A percentile compares a stretch with the other conserved stretches of the same genome.
Conservation (phyloP, 2,888 invertebrate species). For the Eilema depressum region DNA sequence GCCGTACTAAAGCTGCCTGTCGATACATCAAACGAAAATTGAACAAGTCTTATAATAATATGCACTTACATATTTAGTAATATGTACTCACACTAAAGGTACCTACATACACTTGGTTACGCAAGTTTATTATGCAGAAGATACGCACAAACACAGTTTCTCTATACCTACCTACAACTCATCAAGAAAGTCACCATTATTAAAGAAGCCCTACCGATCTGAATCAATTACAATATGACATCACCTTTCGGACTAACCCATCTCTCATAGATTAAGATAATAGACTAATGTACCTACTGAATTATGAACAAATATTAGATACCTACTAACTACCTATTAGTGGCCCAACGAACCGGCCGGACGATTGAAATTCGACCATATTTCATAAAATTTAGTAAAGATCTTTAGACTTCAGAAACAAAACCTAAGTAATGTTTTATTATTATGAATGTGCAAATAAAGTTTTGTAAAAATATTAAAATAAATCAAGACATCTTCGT, state of each 20-base stretch:
- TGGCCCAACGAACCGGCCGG: too few relatives aligned
- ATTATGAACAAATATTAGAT: too few relatives aligned
- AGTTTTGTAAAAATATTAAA: too few relatives aligned
- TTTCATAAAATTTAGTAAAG: too few relatives aligned
- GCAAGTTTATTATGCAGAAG: not conserved
- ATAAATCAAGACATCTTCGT: too few relatives aligned
- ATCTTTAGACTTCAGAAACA: too few relatives aligned
- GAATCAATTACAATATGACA: constrained; percentile 34
- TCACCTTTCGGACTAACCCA: not conserved
- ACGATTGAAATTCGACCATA: too few relatives aligned
- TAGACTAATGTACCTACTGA: not conserved
- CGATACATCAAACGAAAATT: not conserved
- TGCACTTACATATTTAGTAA: too few relatives aligned
- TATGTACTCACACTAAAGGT: not conserved
- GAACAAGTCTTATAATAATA: not conserved
- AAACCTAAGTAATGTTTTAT: too few relatives aligned
- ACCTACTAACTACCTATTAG: too few relatives aligned
- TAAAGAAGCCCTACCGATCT: constrained; percentile 32
- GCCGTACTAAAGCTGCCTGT: not conserved
- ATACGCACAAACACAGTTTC: constrained; percentile 1
- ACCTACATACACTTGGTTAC: not conserved
- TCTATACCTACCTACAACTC: not conserved
- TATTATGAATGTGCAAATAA: too few relatives aligned
- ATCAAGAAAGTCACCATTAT: constrained; percentile 17
- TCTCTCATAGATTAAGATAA: not conserved